Conservation (phyloP, 2,888 invertebrate genomes). For the Lysandra bellargus region DNA sequence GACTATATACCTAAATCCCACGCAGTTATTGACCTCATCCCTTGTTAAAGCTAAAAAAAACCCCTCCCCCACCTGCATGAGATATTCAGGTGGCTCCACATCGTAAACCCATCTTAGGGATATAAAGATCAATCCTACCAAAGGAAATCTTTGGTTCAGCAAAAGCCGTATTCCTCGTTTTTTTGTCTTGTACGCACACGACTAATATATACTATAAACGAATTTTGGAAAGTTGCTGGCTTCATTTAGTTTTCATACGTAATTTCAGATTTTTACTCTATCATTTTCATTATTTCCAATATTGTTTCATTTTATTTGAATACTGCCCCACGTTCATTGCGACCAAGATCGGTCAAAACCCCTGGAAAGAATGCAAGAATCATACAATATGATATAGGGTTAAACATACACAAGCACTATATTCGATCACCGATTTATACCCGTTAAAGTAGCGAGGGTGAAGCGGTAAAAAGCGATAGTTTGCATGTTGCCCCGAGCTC, state of each 20-base stretch:
- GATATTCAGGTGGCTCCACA: no score
- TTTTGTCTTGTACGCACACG: no score
- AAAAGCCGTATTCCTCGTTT: no score
- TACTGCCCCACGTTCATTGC: background rate
- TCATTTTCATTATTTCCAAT: no score
- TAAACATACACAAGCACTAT: background rate
- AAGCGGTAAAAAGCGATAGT: slow-evolving; percentile 21
- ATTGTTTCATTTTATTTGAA: background rate
- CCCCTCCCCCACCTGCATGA: no score
- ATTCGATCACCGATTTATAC: background rate
- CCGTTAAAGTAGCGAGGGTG: background rate
- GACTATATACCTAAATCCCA: no score
- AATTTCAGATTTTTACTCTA: background rate
- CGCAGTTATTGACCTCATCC: no score
- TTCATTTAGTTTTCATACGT: background rate
- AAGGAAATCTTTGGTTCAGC: no score
- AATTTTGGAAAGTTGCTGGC: background rate
- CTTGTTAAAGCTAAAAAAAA: no score
- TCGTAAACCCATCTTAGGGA: no score
- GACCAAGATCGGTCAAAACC: background rate
- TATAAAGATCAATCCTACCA: no score
- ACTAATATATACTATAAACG: background rate
- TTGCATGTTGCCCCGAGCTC: slow-evolving; percentile 6
- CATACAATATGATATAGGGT: background rate
- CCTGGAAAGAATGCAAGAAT: background rate